Percentiles rank a stretch among this genome's conserved stretches.
Conservation (phyloP, 2,797 vertebrate species). For the Thaleichthys pacificus region DNA sequence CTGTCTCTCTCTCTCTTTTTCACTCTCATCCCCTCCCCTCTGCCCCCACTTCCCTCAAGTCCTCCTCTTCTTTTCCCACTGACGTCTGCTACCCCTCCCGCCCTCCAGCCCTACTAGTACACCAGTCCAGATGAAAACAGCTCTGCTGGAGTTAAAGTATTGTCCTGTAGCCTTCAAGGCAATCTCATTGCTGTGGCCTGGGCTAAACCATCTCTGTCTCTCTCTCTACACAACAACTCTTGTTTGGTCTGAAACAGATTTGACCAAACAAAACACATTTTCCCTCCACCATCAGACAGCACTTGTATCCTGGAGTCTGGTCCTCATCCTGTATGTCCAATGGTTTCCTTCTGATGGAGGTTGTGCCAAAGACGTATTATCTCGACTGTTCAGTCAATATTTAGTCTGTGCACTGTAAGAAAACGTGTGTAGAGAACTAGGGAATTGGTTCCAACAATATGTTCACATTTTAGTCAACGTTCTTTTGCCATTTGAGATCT, state of each 20-base stretch:
- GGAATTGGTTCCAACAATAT: too few species aligned
- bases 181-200: background rate
- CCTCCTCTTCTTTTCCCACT: background rate
- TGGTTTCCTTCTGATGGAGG: too few species aligned
- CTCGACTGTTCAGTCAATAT: too few species aligned
- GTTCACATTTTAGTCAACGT: too few species aligned
- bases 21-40: background rate
- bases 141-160: background rate
- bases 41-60: background rate
- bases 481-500: too few species aligned
- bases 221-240: background rate
- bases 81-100: background rate
- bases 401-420: too few species aligned
- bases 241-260: too few species aligned
- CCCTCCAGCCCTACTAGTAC: background rate
- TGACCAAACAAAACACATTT: background rate
- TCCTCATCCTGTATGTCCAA: background rate
- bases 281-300: background rate
- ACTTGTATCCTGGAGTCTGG: too few species aligned
- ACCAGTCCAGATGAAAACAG: background rate
- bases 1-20: background rate
- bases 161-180: background rate
- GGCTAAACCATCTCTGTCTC: background rate
- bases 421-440: too few species aligned
- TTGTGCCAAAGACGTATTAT: too few species aligned